Evolutionary conservation across 2,797 vertebrate species (phyloP).

Genomic region (Crenuchus spilurus): DNA sequence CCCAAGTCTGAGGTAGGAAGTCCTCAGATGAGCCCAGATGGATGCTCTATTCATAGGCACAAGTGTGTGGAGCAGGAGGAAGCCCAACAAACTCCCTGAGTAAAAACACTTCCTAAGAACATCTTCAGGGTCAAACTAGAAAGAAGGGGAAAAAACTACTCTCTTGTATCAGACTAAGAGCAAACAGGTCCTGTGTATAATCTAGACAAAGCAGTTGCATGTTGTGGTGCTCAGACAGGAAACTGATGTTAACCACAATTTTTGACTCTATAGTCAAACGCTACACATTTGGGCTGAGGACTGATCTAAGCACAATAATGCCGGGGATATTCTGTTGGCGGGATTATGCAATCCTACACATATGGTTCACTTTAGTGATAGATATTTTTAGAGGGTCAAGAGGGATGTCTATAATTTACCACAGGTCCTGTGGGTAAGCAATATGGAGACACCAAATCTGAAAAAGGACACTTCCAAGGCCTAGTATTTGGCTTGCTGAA

Average conservation of each 20-base stretch:
- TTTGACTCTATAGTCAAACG: conserved; percentile 6
- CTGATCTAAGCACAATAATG: conserved; percentile 30
- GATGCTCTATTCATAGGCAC: conserved; percentile 54
- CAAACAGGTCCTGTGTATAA: conserved; percentile 4
- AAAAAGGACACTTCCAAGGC: conserved; percentile 48
- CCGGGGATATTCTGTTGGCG: conserved; percentile 46
- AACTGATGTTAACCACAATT: conserved; percentile 8
- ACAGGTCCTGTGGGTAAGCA: conserved; percentile 53
- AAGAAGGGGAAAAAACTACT: conserved; percentile 11
- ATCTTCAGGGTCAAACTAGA: conserved; percentile 57
- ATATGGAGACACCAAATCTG: conserved; percentile 55
- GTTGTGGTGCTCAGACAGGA: background rate
- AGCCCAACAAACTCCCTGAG: conserved; percentile 35
- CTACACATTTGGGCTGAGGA: conserved; percentile 6
- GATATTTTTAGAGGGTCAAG: conserved; percentile 75
- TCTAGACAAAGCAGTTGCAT: conserved; percentile 8
- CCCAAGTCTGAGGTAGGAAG: conserved; percentile 51
- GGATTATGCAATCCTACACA: conserved; percentile 71
- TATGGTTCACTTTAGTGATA: conserved; percentile 72
- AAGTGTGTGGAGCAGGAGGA: conserved; percentile 28
- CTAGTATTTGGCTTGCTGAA: conserved; percentile 48
- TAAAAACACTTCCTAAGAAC: conserved; percentile 52
- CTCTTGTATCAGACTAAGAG: background rate
- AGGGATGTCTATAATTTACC: conserved; percentile 58
- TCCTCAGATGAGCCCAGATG: conserved; percentile 39